phyloP scores from a whole-genome alignment of 2,113 vertebrate species.

The Seriola dumerili region DNA sequence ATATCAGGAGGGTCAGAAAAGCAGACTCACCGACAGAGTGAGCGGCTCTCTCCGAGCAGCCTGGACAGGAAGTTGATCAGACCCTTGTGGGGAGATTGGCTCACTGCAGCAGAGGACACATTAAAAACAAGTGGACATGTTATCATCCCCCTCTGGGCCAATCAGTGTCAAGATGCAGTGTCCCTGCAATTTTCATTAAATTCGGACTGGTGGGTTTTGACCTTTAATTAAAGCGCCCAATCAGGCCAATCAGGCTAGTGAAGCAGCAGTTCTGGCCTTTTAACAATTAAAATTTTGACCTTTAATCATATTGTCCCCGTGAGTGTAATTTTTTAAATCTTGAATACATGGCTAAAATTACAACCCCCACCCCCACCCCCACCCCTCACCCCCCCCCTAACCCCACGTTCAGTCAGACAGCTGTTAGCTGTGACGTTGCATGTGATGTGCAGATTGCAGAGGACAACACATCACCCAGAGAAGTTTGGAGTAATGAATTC shows the following conservation, averaged over 20 bases:
- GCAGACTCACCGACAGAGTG: background rate
- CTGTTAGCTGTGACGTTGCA: background rate
- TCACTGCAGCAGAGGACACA: slow-evolving; percentile 28
- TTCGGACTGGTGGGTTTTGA: slow-evolving; percentile 65
- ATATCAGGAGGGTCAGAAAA: background rate
- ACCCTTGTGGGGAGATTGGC: slow-evolving; percentile 33
- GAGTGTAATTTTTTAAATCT: slow-evolving; percentile 28
- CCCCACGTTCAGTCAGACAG: slow-evolving; percentile 9
- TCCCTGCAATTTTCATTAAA: slow-evolving; percentile 59
- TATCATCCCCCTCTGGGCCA: slow-evolving; percentile 56
- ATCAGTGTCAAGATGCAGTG: slow-evolving; percentile 57
- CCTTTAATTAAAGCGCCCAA: slow-evolving; percentile 71
- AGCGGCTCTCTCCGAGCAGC: background rate
- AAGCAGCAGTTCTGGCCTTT: slow-evolving; percentile 58
- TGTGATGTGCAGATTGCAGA: slow-evolving; percentile 6
- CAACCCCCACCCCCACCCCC: too few relatives aligned
- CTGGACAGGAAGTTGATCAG: slow-evolving; percentile 21
- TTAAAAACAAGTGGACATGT: slow-evolving; percentile 43
- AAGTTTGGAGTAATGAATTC: background rate
- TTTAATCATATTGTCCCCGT: slow-evolving; percentile 56
- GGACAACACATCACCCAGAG: background rate
- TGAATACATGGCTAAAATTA: background rate
- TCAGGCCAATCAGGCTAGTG: slow-evolving; percentile 65
- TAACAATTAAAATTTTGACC: slow-evolving; percentile 61
- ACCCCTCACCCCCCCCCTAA: background rate